A percentile compares a stretch with the other conserved stretches of the same genome.
These are phyloP conservation scores for Mus caroli DNA, from an alignment of 2,797 vertebrate species.

Conservation along the genomic window DNA sequence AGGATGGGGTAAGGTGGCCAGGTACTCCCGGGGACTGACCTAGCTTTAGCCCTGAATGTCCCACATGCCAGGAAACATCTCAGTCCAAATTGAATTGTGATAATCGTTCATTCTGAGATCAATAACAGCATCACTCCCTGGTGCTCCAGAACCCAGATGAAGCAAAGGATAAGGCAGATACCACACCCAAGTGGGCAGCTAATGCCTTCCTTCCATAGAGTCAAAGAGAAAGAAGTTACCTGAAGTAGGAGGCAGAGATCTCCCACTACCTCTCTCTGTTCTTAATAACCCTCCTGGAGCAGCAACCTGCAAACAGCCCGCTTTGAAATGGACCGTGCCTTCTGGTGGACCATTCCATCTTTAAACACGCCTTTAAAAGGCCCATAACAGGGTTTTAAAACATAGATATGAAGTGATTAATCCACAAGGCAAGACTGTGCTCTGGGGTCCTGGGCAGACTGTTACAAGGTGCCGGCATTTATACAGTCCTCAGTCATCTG, in stretches of 20 bases:
- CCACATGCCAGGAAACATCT: background rate
- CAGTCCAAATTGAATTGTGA: background rate
- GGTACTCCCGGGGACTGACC: background rate
- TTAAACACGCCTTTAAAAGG: conserved; percentile 74
- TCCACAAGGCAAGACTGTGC: conserved; percentile 72
- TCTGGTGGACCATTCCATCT: conserved; percentile 61
- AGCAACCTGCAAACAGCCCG: conserved; percentile 57
- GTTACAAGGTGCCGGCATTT: conserved; percentile 76
- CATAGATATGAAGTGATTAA: conserved; percentile 77
- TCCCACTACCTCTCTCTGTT: conserved; percentile 54
- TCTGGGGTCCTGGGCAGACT: conserved; percentile 50
- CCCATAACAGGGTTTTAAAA: conserved; percentile 74
- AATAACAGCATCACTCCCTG: background rate
- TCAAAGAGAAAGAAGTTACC: conserved; percentile 45
- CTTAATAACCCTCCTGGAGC: conserved; percentile 50
- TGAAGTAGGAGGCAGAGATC: conserved; percentile 37
- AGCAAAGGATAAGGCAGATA: conserved; percentile 11
- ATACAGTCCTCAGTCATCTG: conserved; percentile 40
- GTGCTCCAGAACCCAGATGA: conserved; percentile 5
- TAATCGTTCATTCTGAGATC: background rate
- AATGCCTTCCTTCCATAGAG: background rate
- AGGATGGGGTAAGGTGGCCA: background rate
- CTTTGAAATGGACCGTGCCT: conserved; percentile 77
- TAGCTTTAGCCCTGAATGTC: background rate
- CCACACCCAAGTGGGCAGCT: background rate